Base-by-base conservation (phyloP, 1,140 invertebrate species). In the Hestina assimilis region DNA sequence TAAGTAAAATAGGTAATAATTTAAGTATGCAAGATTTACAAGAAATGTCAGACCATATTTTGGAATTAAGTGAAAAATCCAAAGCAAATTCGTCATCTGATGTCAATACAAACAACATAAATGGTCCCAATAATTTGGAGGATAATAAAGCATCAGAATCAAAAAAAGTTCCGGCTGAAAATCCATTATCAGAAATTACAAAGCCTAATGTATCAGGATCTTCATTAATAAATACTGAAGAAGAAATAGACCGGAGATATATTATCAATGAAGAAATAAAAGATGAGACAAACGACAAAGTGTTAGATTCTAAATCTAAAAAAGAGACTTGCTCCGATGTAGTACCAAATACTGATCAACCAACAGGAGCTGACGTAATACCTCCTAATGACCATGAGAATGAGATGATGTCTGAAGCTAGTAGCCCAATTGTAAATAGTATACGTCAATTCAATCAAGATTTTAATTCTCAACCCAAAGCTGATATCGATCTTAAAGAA, bases 21-120 rank as follows among this genome's bases (percentile, higher is more conserved):
- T n/a, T 65, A 4, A 61, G 24, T 28, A 57, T 63, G 20, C 33
- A 67, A 42, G 76, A 82, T 50, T 68, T 79, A 43, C 79, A 82
- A 58, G 58, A 75, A 11, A 59, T 79, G 54, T 78, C 79, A 15
- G 62, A 82, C 60, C 66, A 63, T 9, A 51, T 82, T 41, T 55
- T 82, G 38, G 43, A 66, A 47, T 53, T 51, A 50, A 59, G 60
- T 47, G 26, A 17, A 14, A n/a, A n/a, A n/a, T n/a, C n/a, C n/a
- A n/a, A n/a, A n/a, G n/a, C n/a, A n/a, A n/a, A n/a, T n/a, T n/a
- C n/a, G n/a, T n/a, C n/a, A n/a, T n/a, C n/a, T 14, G 15, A 14
- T 33, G 2, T 14, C 4, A 33, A 33, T 9, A 38, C 33, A 20
- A n/a, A 38, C 8, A 54, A 53, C 21, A 15, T 51, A 4, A 26